Percentiles rank a stretch among this genome's conserved stretches.
Evolutionary conservation across 2,797 vertebrate genomes (phyloP).

Genomic region (Sphenodon punctatus): DNA sequence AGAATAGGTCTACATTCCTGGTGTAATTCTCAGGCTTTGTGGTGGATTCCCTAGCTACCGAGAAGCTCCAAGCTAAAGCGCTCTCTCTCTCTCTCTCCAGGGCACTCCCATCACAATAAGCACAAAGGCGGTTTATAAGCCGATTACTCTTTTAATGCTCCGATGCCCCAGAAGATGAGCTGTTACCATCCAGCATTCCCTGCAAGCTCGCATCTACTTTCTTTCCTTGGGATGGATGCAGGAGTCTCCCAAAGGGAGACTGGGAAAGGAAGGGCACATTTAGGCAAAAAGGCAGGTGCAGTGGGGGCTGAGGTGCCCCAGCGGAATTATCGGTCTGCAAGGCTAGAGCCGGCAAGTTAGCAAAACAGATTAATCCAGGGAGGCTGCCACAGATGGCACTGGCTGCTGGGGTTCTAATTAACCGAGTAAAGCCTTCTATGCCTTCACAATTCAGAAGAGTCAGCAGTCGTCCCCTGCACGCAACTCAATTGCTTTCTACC

Average conservation of each 20-base stretch:
- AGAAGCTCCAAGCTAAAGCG: background rate
- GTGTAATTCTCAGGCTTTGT: background rate
- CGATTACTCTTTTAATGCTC: constrained; percentile 46
- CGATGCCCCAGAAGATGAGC: constrained; percentile 37
- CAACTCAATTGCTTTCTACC: background rate
- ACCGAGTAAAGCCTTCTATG: background rate
- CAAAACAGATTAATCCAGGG: too few relatives aligned
- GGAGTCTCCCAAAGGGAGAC: background rate
- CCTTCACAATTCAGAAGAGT: background rate
- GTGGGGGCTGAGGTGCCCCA: background rate
- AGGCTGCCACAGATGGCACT: background rate
- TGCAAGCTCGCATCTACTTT: background rate
- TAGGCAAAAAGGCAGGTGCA: accelerated
- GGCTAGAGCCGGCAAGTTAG: background rate
- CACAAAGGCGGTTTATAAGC: background rate
- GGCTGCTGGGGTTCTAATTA: background rate
- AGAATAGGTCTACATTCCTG: too few relatives aligned
- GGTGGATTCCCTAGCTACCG: background rate
- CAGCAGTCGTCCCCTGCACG: background rate
- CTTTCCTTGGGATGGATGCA: accelerated
- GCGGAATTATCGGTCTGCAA: background rate
- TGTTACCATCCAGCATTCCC: background rate
- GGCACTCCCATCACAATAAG: background rate
- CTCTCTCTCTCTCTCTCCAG: background rate
- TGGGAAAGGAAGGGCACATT: background rate